Percentiles rank a stretch among this genome's conserved stretches.
Evolutionary conservation across 2,888 invertebrate species (phyloP).

Genomic region (Caenorhabditis virilis): DNA sequence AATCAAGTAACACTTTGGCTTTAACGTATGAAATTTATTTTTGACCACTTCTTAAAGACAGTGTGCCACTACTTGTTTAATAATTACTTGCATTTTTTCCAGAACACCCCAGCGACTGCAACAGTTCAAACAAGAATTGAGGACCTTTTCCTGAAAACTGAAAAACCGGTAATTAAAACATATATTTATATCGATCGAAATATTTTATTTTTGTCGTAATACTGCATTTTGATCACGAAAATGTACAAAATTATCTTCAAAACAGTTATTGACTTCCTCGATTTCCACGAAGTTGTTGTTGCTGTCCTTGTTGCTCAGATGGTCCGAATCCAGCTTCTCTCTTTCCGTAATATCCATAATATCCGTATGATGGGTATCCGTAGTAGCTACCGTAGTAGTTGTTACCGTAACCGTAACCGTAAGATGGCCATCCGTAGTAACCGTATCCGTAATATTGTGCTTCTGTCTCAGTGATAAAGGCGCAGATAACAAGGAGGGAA

Average conservation of each 20-base stretch:
- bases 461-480: constrained; percentile 20
- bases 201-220: constrained; percentile 1
- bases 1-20: too few relatives aligned
- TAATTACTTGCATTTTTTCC: too few relatives aligned
- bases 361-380: constrained; percentile 34
- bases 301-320: constrained; percentile 9
- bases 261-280: not conserved
- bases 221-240: not conserved
- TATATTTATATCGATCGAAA: too few relatives aligned
- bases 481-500: constrained; percentile 36
- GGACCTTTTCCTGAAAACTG: too few relatives aligned
- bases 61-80: too few relatives aligned
- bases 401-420: constrained; percentile 4
- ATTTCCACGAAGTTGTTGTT: not conserved
- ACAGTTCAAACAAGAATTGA: too few relatives aligned
- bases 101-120: too few relatives aligned
- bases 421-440: constrained; percentile 18
- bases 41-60: too few relatives aligned
- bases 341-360: constrained; percentile 40
- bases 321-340: constrained; percentile 36
- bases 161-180: too few relatives aligned
- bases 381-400: constrained; percentile 30
- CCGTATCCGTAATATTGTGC: constrained; percentile 32
- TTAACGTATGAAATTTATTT: too few relatives aligned
- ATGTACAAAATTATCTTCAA: constrained; percentile 16